Evolutionary conservation across 2,797 vertebrate species (phyloP), one percentile per base, ranked within the genome.

Genomic region (Eurystomus glaucurus): DNA sequence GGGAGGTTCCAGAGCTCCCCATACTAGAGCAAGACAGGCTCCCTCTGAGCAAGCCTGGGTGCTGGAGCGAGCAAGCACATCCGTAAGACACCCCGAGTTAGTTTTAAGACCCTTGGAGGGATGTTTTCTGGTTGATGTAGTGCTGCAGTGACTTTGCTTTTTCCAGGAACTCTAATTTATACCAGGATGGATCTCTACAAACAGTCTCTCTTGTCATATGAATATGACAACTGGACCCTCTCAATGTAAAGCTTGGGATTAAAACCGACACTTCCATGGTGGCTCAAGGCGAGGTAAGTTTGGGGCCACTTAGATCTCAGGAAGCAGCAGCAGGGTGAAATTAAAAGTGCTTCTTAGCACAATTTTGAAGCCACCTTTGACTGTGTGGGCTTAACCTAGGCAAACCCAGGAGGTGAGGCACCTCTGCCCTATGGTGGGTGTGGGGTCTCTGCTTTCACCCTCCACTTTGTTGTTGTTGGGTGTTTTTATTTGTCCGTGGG

Each of bases 271-370:
- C 51, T 31, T 21, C 76, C 1, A 0, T 14, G 50, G 48, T 5
- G 6, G 51, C 51, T 74, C 7, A 9, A 1, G 0, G 64, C 0
- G 2, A 28, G 88, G 84, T 68, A 37, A 50, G 58, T 17, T 20
- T 7, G 57, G 52, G 57, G 37, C 33, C 2, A 0, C 51, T n/a
- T 0, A 4, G 5, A 21, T 9, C 65, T 57, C 31, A 1, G 28
- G 1, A 9, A 57, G 35, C 86, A 55, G 43, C 29, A 12, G 45
- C 3, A 58, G 50, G 61, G 35, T 3, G 2, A 10, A 37, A 37
- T 46, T 5, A 17, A 68, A 84, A 77, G 28, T 33, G 9, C 50
- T 70, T 51, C 26, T 6, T 9, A 9, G 54, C 7, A 14, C 23
- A 9, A 3, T 3, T 52, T 39, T 8, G 25, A 37, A 77, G 46